A percentile compares a stretch with the other conserved stretches of the same genome.
These are phyloP conservation scores for Goniozus legneri DNA, from an alignment of 1,140 invertebrate genomes.

Conservation along the genomic window DNA sequence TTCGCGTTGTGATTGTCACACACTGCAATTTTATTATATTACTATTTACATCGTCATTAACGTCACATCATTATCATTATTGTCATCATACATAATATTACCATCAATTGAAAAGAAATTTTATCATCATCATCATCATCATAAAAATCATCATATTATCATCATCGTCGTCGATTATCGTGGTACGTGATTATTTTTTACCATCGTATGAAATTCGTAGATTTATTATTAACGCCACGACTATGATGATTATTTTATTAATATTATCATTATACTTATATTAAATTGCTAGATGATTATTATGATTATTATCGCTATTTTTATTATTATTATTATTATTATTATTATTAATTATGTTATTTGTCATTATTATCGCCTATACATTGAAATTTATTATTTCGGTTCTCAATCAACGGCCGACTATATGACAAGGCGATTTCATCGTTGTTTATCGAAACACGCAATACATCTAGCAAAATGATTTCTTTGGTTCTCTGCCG, in stretches of 20 bases:
- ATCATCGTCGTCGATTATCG: conserved; percentile 31
- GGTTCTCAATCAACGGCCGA: too few relatives aligned
- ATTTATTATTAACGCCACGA: conserved; percentile 22
- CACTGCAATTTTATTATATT: too few relatives aligned
- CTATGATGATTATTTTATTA: conserved; percentile 33
- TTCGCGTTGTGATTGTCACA: too few relatives aligned
- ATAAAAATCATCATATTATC: conserved; percentile 16
- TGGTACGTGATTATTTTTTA: conserved; percentile 43
- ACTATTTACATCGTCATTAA: too few relatives aligned
- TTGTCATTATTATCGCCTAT: conserved; percentile 15
- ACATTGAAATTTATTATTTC: too few relatives aligned
- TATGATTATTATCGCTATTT: conserved; percentile 26
- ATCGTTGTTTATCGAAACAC: too few relatives aligned
- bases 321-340: conserved; percentile 22
- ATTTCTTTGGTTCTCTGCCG: too few relatives aligned
- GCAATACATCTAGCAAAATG: too few relatives aligned
- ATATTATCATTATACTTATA: conserved; percentile 28
- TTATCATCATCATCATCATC: conserved; percentile 21
- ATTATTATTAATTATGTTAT: conserved; percentile 17
- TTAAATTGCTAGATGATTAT: conserved; percentile 15
- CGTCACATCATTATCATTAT: conserved; percentile 42
- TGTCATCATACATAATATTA: too few relatives aligned
- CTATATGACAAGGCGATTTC: too few relatives aligned
- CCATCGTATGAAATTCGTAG: conserved; percentile 14
- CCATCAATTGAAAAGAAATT: too few relatives aligned